Conservation (phyloP, 2,113 vertebrate species). For the human (Homo sapiens) region GRCh38 chr17:71084001-71084500, state of each 20-base stretch:
- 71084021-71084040: neutral
- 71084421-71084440: neutral
- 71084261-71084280: neutral
- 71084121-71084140: neutral
- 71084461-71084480: neutral
- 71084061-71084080: neutral
- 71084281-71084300: neutral
- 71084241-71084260: neutral
- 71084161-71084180: neutral
- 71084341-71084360: neutral
- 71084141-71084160: neutral
- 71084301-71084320: too few relatives aligned
- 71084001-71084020: neutral
- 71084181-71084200: too few relatives aligned
- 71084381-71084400: neutral
- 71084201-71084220: neutral
- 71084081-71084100: neutral
- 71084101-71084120: neutral
- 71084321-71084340: neutral
- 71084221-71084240: neutral
- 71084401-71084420: neutral
- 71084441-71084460: neutral
- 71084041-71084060: neutral
- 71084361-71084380: too few relatives aligned
- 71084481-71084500: neutral